Evolutionary conservation across 1,140 invertebrate species (phyloP).

Genomic region (Harlomillsia oculata): DNA sequence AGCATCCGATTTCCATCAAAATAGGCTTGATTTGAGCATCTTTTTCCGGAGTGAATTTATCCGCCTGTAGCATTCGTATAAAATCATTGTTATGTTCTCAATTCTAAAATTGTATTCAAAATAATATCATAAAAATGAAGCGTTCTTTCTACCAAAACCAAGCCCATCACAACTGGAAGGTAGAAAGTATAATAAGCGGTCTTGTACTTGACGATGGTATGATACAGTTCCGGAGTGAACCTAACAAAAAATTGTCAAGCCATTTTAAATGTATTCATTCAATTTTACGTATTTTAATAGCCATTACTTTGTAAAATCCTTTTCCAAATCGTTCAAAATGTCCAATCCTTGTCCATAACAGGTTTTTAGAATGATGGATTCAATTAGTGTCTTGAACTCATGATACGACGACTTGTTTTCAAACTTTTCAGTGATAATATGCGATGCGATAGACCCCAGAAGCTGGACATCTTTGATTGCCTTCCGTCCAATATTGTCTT

Average conservation of each 20-base stretch:
- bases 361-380: slow-evolving; percentile 63
- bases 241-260: neutral
- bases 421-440: slow-evolving; percentile 47
- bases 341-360: slow-evolving; percentile 66
- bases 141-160: slow-evolving; percentile 51
- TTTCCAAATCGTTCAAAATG: slow-evolving; percentile 44
- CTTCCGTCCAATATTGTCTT: slow-evolving; percentile 45
- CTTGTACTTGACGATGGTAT: slow-evolving; percentile 56
- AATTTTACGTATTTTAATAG: neutral
- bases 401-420: slow-evolving; percentile 45
- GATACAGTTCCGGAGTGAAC: slow-evolving; percentile 28
- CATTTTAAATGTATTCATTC: neutral
- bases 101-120: too few species aligned
- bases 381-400: slow-evolving; percentile 48
- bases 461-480: slow-evolving; percentile 56
- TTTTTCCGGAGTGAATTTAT: too few species aligned
- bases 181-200: slow-evolving; percentile 57
- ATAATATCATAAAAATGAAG: too few species aligned
- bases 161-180: slow-evolving; percentile 49
- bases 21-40: too few species aligned
- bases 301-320: slow-evolving; percentile 15
- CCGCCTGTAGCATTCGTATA: too few species aligned
- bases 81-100: too few species aligned
- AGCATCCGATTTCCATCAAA: too few species aligned
- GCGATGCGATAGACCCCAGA: slow-evolving; percentile 47